A percentile compares a stretch with the other conserved stretches of the same genome.
Evolutionary conservation across 2,113 vertebrate genomes (phyloP).

Genomic region (Tiliqua scincoides): DNA sequence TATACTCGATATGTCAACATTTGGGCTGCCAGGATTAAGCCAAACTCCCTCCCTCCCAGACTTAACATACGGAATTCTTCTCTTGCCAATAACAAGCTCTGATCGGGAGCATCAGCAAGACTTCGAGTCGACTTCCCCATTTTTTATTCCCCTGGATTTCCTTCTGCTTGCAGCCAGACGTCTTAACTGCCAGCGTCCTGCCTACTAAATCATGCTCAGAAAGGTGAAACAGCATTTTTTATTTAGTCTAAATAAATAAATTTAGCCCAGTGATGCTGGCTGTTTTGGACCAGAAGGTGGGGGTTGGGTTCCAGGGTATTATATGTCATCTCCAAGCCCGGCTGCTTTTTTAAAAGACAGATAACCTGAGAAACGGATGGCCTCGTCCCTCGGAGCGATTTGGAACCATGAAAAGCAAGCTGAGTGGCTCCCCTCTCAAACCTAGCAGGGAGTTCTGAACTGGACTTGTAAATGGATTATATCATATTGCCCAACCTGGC

Average conservation of each 20-base stretch:
- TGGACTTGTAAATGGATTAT: constrained; percentile 22
- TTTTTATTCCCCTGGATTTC: not conserved
- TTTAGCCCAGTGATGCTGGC: not conserved
- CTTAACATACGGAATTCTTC: not conserved
- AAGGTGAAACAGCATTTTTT: constrained; percentile 24
- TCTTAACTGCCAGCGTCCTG: not conserved
- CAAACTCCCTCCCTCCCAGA: not conserved
- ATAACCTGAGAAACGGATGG: not conserved
- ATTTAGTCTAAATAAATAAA: constrained; percentile 44
- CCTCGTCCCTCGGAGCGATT: constrained; percentile 6
- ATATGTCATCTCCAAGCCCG: constrained; percentile 6
- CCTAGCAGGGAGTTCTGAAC: constrained; percentile 37
- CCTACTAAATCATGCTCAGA: constrained; percentile 28
- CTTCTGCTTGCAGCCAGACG: constrained; percentile 9
- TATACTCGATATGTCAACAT: not conserved
- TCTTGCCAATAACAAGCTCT: constrained; percentile 24
- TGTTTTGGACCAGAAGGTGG: not conserved
- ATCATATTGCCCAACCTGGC: not conserved
- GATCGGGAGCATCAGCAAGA: not conserved
- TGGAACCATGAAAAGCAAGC: constrained; percentile 9
- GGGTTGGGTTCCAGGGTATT: constrained; percentile 25
- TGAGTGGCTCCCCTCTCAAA: not conserved
- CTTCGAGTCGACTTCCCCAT: not conserved
- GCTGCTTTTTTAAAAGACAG: constrained; percentile 1
- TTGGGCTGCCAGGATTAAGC: not conserved